These are phyloP conservation scores for Hyperoodon ampullatus DNA, from an alignment of 2,113 vertebrate genomes.

Conservation along the genomic window DNA sequence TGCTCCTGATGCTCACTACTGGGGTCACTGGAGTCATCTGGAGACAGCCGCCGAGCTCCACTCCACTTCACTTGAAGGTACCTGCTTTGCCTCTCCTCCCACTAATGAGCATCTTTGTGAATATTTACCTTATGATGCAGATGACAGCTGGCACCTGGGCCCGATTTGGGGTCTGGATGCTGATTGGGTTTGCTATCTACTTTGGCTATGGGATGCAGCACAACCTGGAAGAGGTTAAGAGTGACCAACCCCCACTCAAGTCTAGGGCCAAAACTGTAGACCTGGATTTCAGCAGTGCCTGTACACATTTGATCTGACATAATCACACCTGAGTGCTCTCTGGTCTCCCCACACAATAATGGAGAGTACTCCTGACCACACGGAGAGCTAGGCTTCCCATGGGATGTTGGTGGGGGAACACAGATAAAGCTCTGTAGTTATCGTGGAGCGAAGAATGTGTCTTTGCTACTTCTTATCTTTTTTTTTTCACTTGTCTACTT, in stretches of 20 bases:
- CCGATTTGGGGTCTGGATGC: slow-evolving; percentile 94
- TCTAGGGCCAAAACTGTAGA: slow-evolving; percentile 53
- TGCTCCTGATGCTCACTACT: slow-evolving; percentile 84
- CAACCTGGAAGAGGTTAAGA: slow-evolving; percentile 86
- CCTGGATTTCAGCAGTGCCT: slow-evolving; percentile 49
- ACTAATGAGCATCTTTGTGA: slow-evolving; percentile 94
- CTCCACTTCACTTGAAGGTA: slow-evolving; percentile 94
- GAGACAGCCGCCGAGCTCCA: slow-evolving; percentile 93
- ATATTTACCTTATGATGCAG: slow-evolving; percentile 98
- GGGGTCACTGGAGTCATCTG: slow-evolving; percentile 89
- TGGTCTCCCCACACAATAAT: slow-evolving; percentile 13
- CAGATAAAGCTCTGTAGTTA: slow-evolving; percentile 56
- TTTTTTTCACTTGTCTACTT: slow-evolving; percentile 44
- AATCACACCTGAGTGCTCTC: background rate
- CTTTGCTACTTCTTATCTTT: background rate
- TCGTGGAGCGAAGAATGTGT: slow-evolving; percentile 37
- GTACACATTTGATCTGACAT: slow-evolving; percentile 49
- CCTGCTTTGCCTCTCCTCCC: slow-evolving; percentile 93
- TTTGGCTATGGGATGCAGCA: slow-evolving; percentile 93
- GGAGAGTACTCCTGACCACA: slow-evolving; percentile 10
- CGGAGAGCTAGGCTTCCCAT: background rate
- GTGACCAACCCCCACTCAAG: background rate
- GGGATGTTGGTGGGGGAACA: background rate
- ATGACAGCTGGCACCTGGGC: slow-evolving; percentile 91
- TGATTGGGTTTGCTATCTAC: slow-evolving; percentile 92